A percentile compares a stretch with the other conserved stretches of the same genome.
phyloP scores from a whole-genome alignment of 2,888 invertebrate genomes.

The Desoria tigrina region DNA sequence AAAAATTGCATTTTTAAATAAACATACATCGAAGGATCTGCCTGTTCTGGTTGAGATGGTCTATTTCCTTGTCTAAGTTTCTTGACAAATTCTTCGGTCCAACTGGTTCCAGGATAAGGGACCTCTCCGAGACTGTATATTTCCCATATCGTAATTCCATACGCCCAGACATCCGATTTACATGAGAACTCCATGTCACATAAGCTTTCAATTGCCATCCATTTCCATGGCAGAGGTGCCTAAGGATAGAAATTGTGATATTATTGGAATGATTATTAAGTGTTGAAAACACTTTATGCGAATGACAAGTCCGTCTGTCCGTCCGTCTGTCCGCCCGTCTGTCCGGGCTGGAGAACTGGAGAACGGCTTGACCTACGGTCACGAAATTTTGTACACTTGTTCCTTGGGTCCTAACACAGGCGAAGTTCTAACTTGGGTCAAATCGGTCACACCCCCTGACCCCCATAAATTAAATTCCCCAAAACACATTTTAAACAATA shows the following conservation, averaged over 20 bases:
- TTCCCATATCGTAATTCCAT: slow-evolving; percentile 29
- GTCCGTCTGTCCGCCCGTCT: too few relatives aligned
- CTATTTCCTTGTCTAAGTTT: slow-evolving; percentile 19
- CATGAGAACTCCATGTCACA: slow-evolving; percentile 17
- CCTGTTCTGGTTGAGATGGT: slow-evolving; percentile 14
- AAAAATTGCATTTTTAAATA: too few relatives aligned
- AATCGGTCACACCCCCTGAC: too few relatives aligned
- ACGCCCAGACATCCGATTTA: slow-evolving; percentile 27
- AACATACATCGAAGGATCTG: slow-evolving; percentile 17
- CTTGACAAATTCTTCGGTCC: slow-evolving; percentile 29
- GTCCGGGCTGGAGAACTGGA: too few relatives aligned
- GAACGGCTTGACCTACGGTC: too few relatives aligned
- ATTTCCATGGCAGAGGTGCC: neutral
- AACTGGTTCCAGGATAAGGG: slow-evolving; percentile 26
- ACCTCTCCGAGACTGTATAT: slow-evolving; percentile 22
- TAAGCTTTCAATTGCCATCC: slow-evolving; percentile 22
- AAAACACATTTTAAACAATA: too few relatives aligned
- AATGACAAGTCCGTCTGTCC: too few relatives aligned
- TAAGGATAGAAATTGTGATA: neutral
- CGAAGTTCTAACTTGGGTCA: too few relatives aligned
- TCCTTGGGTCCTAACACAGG: too few relatives aligned
- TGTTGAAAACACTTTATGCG: too few relatives aligned
- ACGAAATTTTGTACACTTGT: too few relatives aligned
- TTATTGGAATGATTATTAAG: neutral
- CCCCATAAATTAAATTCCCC: too few relatives aligned